Evolutionary conservation across 1,140 invertebrate genomes (phyloP), one percentile per base, ranked within the genome.

Genomic region (Ctenoplectra terminalis): DNA sequence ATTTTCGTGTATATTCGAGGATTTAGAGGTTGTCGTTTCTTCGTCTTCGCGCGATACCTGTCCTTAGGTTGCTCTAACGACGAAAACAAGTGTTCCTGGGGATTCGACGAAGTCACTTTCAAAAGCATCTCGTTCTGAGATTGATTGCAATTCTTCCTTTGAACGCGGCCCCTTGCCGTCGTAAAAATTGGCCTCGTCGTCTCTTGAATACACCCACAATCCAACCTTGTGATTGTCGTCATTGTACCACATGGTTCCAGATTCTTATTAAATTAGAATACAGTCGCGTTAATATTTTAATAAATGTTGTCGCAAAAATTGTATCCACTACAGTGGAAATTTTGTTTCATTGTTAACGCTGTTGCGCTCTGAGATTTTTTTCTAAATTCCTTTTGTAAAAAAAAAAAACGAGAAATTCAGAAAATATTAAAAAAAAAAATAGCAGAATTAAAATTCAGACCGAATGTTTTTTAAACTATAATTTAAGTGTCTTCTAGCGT

Each of bases 151-250:
- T 63, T 72, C 46, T 66, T 84, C 34, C 82, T 81, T 9, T 78
- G 69, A 40, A 89, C 56, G 1, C 80, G 85, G 13, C 81, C 88
- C n/a, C 29, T 71, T 1, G 71, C 3, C 6, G 82, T 87, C n/a
- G 87, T 90, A 37, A 86, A 91, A 64, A 91, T 87, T 20, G 85
- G 87, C 56, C 83, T 87, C 0, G 72, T 87, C 4, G 85, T 87
- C 46, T 87, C 81, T 52, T 90, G 82, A 11, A 81, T 54, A 71
- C 88, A 90, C 15, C 89, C 89, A 61, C 89, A 90, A 67, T 89
- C 75, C 72, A 90, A 64, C 64, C 67, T 64, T 1, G 83, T 89
- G 26, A 89, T 88, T 1, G 85, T 90, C 8, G 85, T 89, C 82
- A 90, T 89, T 29, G 84, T 90, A 8, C 89, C 87, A 37, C 85